These are phyloP conservation scores for Homarus gammarus DNA, from an alignment of 2,888 invertebrate species.

Conservation along the genomic window DNA sequence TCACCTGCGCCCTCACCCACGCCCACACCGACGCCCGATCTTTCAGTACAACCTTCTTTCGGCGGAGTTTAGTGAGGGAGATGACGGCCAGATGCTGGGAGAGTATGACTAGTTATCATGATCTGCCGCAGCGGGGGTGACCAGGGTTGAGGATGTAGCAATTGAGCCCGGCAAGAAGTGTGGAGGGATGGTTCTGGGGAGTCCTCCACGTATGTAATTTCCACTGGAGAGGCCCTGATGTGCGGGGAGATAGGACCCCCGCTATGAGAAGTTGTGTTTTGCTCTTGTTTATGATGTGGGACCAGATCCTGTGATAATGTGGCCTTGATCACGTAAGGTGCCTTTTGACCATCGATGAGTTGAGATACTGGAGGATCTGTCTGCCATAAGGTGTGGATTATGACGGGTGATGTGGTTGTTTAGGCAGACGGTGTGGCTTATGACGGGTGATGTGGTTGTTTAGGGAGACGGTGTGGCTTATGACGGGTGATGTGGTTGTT, in stretches of 20 bases:
- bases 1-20: neutral
- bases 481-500: neutral
- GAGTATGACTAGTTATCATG: neutral
- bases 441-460: neutral
- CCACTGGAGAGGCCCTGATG: neutral
- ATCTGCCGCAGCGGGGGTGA: neutral
- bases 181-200: neutral
- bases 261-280: conserved; percentile 3
- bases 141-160: neutral
- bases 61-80: neutral
- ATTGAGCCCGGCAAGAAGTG: neutral
- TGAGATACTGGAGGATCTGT: neutral
- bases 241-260: neutral
- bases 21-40: neutral
- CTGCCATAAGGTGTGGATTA: neutral
- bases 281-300: neutral
- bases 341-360: neutral
- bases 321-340: neutral
- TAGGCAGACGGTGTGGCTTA: neutral
- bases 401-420: neutral
- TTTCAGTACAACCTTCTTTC: neutral
- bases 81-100: neutral
- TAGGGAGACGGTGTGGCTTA: neutral
- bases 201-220: neutral
- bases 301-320: neutral